Conservation (phyloP, 2,797 vertebrate species). For the Acanthurus leucopareius region DNA sequence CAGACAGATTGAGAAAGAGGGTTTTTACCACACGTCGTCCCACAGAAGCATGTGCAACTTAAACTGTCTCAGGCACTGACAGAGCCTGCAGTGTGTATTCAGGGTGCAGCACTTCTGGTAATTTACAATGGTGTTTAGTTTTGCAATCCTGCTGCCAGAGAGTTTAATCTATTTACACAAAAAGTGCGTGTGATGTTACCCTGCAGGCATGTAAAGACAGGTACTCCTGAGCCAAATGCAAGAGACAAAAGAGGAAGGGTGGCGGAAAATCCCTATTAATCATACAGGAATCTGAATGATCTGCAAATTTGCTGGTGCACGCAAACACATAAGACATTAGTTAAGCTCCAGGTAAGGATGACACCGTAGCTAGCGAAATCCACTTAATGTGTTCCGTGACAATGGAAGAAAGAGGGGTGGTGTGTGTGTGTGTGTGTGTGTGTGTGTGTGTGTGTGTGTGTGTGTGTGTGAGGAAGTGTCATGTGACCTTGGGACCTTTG, state of each 20-base stretch:
- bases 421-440: too few species aligned
- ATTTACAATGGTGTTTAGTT: slow-evolving; percentile 74
- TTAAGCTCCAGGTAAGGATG: slow-evolving; percentile 50
- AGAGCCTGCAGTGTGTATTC: slow-evolving; percentile 30
- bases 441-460: too few species aligned
- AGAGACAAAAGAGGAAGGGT: slow-evolving; percentile 24
- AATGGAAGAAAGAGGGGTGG: background rate
- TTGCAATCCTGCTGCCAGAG: slow-evolving; percentile 55
- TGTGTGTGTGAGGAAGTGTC: background rate
- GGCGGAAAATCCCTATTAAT: slow-evolving; percentile 55
- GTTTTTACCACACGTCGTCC: slow-evolving; percentile 24
- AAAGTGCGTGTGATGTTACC: slow-evolving; percentile 46
- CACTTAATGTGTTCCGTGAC: slow-evolving; percentile 33
- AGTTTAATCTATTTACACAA: slow-evolving; percentile 48
- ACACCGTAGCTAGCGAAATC: slow-evolving; percentile 11
- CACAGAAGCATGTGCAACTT: slow-evolving; percentile 6
- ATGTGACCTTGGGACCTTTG: slow-evolving; percentile 8
- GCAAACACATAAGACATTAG: slow-evolving; percentile 33
- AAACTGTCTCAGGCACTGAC: slow-evolving; percentile 17
- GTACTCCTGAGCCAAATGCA: slow-evolving; percentile 36
- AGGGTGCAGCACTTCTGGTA: slow-evolving; percentile 60
- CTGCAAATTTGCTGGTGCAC: slow-evolving; percentile 48
- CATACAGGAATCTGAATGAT: slow-evolving; percentile 56
- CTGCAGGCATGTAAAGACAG: slow-evolving; percentile 67
- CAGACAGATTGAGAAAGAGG: slow-evolving; percentile 32